Conservation (phyloP, 2,888 invertebrate genomes). For the Hipparchia sbordonii region DNA sequence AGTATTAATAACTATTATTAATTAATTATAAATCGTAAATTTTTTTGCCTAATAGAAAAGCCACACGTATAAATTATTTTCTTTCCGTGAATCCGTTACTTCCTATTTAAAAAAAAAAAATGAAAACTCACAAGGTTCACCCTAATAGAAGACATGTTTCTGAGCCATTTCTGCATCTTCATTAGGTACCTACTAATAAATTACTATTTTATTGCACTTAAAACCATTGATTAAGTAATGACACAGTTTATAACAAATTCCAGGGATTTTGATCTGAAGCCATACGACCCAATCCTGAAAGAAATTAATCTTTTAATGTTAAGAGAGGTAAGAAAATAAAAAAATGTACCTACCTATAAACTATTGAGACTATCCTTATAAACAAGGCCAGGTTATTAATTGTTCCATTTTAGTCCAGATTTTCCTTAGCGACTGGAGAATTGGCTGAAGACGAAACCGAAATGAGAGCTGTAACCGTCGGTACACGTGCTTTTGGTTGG, state of each 20-base stretch:
- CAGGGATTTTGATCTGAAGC: slow-evolving; percentile 59
- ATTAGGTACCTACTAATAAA: too few species aligned
- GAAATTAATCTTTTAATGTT: slow-evolving; percentile 45
- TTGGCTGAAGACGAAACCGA: slow-evolving; percentile 33
- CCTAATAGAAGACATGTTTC: too few species aligned
- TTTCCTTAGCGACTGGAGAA: slow-evolving; percentile 40
- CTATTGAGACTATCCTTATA: background rate
- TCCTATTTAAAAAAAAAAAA: too few species aligned
- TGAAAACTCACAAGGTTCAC: too few species aligned
- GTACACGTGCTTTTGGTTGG: slow-evolving; percentile 40
- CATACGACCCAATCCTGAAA: slow-evolving; percentile 56
- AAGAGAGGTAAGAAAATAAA: slow-evolving; percentile 47
- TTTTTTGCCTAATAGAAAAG: too few species aligned
- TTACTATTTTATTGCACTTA: background rate
- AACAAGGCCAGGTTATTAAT: background rate
- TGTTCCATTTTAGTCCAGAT: slow-evolving; percentile 38
- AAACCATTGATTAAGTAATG: background rate
- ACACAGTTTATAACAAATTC: slow-evolving; percentile 34
- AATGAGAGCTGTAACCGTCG: slow-evolving; percentile 32
- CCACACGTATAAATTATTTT: too few species aligned
- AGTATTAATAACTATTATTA: too few species aligned
- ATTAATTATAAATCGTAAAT: too few species aligned
- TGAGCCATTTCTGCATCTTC: too few species aligned
- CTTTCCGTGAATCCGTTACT: too few species aligned
- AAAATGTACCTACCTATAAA: background rate